Percentiles rank a stretch among this genome's conserved stretches.
Conservation (phyloP, 2,888 invertebrate genomes). For the Oligia latruncula region DNA sequence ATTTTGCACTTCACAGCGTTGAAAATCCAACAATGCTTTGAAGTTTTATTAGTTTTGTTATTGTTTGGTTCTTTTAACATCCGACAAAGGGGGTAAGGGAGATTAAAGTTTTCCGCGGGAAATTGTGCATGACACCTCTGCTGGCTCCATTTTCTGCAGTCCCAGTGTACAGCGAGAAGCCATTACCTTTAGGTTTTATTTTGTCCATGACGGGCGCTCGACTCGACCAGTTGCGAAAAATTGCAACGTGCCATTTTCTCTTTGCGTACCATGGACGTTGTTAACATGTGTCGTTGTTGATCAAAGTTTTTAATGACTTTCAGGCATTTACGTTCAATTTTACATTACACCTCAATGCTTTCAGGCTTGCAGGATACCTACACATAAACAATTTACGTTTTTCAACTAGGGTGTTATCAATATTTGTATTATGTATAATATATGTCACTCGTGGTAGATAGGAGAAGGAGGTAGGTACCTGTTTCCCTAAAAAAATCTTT, state of each 20-base stretch:
- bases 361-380: neutral
- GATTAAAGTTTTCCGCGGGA: neutral
- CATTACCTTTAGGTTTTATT: constrained; percentile 9
- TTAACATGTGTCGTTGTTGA: neutral
- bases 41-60: neutral
- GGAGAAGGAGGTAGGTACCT: too few relatives aligned
- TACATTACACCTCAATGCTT: neutral
- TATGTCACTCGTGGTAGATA: neutral
- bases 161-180: neutral
- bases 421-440: neutral
- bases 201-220: neutral
- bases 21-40: neutral
- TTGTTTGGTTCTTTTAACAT: neutral
- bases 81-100: neutral
- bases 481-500: too few relatives aligned
- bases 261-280: neutral
- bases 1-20: neutral
- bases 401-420: neutral
- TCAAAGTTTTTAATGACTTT: neutral
- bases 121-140: neutral
- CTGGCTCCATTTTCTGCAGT: neutral
- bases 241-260: neutral
- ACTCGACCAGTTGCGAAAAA: neutral
- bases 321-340: neutral
- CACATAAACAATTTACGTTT: neutral